Base-by-base conservation (phyloP, 2,888 invertebrate species). In the Cotesia congregata region DNA sequence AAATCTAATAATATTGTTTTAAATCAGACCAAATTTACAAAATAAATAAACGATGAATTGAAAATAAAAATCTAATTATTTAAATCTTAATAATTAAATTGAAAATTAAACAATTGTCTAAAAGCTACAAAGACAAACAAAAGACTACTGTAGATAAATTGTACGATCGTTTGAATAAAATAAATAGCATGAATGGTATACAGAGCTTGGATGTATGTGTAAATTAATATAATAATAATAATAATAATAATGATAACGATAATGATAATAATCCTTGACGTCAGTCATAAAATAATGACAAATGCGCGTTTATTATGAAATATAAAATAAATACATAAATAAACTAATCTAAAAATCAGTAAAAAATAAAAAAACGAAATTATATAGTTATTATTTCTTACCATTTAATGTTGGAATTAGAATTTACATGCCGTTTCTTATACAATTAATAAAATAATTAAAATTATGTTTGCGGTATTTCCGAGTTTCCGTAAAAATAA, bases 71-170 rank as follows among this genome's bases (percentile, higher is more conserved):
- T 61, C 61, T 78, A 71, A 75, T 70, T 38, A 39, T 75, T 78
- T 75, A 76, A 80, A 50, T 67, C 59, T 12, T 74, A 77, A 74
- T 79, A 50, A 50, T 7, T 50, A 50, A 50, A 50, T 50, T 50
- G 50, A 50, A 12, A 50, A 50, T 50, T 67, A 64, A 79, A 75
- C 61, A 78, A 77, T n/a, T 64, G 50, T 50, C 50, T 50, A 50
- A 9, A 50, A 9, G 50, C 50, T 50, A 50, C 50, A 50, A 61
- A 61, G 80, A 77, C 76, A 81, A 81, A 82, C 77, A 82, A 82
- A 81, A 84, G 82, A 84, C 82, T 83, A 81, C 82, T 80, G 80
- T 83, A 82, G 78, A 78, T 82, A 80, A 30, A 83, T 82, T 83
- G 72, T 41, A 67, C 74, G 78, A 65, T 17, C 41, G 72, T 65